These are phyloP conservation scores for Lophura nycthemera DNA, from an alignment of 2,113 vertebrate genomes.

Conservation along the genomic window DNA sequence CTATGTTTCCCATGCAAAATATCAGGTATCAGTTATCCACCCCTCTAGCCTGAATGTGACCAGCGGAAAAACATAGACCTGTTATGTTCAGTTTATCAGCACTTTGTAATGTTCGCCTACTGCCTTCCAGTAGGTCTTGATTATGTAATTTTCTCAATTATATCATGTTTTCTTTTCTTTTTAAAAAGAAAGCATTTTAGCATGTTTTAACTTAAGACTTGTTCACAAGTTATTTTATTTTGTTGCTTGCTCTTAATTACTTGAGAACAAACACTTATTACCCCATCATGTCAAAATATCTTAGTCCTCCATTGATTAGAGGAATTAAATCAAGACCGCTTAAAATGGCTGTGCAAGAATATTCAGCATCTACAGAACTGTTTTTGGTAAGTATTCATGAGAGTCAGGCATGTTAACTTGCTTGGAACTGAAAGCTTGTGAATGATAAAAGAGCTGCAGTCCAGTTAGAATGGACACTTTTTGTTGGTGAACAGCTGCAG, in stretches of 20 bases:
- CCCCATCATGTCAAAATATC: neutral
- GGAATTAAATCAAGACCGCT: neutral
- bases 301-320: neutral
- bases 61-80: neutral
- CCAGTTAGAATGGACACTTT: neutral
- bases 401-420: neutral
- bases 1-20: neutral
- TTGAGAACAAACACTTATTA: neutral
- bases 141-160: neutral
- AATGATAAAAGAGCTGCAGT: neutral
- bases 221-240: neutral
- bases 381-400: neutral
- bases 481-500: neutral
- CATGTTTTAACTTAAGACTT: neutral
- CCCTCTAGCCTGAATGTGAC: neutral
- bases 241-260: neutral
- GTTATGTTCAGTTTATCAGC: neutral
- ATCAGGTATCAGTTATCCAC: neutral
- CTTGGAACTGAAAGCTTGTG: neutral
- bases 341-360: neutral
- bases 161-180: neutral
- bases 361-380: neutral
- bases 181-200: neutral
- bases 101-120: neutral
- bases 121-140: neutral